phyloP scores from a whole-genome alignment of 2,113 vertebrate species.

The Ramphastos sulfuratus region DNA sequence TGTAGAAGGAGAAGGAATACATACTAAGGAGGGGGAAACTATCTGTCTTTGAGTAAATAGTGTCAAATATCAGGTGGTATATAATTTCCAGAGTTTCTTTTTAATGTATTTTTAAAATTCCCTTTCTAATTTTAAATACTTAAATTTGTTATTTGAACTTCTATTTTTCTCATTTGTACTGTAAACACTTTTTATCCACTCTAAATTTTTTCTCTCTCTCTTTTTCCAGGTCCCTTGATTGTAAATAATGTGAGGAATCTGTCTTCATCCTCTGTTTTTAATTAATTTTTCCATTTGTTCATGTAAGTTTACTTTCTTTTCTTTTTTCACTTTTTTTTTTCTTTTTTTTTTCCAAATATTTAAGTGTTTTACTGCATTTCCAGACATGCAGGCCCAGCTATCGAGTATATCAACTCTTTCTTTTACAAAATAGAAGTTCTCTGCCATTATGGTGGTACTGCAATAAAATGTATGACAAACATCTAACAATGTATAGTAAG shows the following conservation, averaged over 20 bases:
- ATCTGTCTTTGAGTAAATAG: background rate
- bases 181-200: conserved; percentile 25
- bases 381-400: background rate
- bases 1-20: background rate
- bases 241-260: conserved; percentile 24
- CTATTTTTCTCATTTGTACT: conserved; percentile 29
- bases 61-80: background rate
- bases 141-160: conserved; percentile 30
- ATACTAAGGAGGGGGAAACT: background rate
- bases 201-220: background rate
- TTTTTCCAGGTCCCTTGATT: conserved; percentile 34
- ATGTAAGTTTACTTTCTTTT: background rate
- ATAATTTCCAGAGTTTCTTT: background rate
- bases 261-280: conserved; percentile 13
- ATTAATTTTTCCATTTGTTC: conserved; percentile 25
- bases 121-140: conserved; percentile 18
- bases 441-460: background rate
- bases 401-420: background rate
- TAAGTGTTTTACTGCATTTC: background rate
- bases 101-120: background rate
- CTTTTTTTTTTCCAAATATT: background rate
- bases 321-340: background rate
- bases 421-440: background rate
- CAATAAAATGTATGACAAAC: background rate
- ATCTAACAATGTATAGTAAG: background rate